phyloP scores from a whole-genome alignment of 2,888 invertebrate genomes.

The Xanthorhoe designata region DNA sequence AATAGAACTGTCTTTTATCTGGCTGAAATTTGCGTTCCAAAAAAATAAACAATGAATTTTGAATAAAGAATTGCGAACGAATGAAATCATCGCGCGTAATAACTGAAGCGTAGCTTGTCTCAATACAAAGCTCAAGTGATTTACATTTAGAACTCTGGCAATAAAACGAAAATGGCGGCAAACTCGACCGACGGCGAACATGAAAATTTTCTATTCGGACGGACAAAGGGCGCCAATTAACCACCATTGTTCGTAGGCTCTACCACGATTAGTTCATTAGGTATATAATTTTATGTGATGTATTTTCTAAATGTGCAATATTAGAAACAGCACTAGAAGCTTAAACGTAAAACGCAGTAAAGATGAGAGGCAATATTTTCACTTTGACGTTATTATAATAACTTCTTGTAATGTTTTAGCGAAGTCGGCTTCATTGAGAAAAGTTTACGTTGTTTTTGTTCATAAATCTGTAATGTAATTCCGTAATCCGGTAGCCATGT shows the following conservation, averaged over 20 bases:
- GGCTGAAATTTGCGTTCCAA: not conserved
- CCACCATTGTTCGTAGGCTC: constrained; percentile 74
- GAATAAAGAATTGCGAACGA: constrained; percentile 12
- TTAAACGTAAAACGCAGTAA: constrained; percentile 30
- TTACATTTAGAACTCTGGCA: constrained; percentile 76
- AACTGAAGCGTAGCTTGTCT: constrained; percentile 56
- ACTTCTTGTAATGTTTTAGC: constrained; percentile 26
- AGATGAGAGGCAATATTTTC: constrained; percentile 32
- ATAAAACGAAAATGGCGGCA: constrained; percentile 73
- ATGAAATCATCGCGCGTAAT: constrained; percentile 41
- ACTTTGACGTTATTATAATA: constrained; percentile 35
- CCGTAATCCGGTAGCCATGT: constrained; percentile 13
- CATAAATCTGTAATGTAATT: constrained; percentile 30
- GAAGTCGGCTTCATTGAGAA: constrained; percentile 11
- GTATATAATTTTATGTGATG: constrained; percentile 78
- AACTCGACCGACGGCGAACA: constrained; percentile 71
- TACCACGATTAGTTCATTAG: constrained; percentile 78
- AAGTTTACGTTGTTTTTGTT: constrained; percentile 24
- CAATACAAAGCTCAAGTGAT: constrained; percentile 72
- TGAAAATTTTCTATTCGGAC: constrained; percentile 80
- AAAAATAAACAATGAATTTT: constrained; percentile 3
- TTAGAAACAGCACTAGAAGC: constrained; percentile 31
- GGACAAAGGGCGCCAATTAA: constrained; percentile 83
- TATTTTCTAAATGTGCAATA: constrained; percentile 44
- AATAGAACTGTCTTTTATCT: constrained; percentile 7